phyloP scores from a whole-genome alignment of 2,888 invertebrate genomes.

The Dastarcus helophoroides region DNA sequence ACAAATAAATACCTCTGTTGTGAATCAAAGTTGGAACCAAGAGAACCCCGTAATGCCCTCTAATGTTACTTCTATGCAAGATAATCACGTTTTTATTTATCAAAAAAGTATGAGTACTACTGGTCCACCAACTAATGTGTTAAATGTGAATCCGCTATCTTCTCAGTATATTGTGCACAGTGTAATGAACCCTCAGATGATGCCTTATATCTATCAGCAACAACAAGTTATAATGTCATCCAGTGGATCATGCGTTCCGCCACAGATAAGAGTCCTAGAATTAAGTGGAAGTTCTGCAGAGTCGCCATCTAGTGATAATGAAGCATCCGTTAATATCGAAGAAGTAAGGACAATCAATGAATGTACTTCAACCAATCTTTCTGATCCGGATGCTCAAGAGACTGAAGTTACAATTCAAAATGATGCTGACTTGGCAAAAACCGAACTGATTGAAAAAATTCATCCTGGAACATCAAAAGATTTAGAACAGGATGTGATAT shows the following conservation, averaged over 20 bases:
- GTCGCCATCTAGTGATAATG: no score
- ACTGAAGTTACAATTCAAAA: no score
- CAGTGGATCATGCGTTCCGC: conserved; percentile 32
- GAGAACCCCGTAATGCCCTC: conserved; percentile 17
- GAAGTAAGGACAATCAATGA: no score
- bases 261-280: no score
- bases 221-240: conserved; percentile 44
- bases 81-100: conserved; percentile 42
- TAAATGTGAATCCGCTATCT: conserved; percentile 39
- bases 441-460: no score
- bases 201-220: conserved; percentile 45
- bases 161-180: conserved; percentile 43
- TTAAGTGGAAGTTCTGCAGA: no score
- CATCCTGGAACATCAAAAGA: no score
- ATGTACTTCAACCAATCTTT: no score
- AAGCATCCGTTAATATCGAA: no score
- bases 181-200: conserved; percentile 40
- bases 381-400: no score
- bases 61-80: conserved; percentile 28
- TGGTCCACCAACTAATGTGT: conserved; percentile 26
- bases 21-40: conserved; percentile 32
- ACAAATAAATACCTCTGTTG: conserved; percentile 16
- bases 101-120: conserved; percentile 45
- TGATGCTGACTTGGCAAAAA: no score
- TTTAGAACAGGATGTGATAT: no score